Percentiles rank a stretch among this genome's conserved stretches.
Evolutionary conservation across 1,140 invertebrate genomes (phyloP).

Genomic region (Choristoneura fumiferana): DNA sequence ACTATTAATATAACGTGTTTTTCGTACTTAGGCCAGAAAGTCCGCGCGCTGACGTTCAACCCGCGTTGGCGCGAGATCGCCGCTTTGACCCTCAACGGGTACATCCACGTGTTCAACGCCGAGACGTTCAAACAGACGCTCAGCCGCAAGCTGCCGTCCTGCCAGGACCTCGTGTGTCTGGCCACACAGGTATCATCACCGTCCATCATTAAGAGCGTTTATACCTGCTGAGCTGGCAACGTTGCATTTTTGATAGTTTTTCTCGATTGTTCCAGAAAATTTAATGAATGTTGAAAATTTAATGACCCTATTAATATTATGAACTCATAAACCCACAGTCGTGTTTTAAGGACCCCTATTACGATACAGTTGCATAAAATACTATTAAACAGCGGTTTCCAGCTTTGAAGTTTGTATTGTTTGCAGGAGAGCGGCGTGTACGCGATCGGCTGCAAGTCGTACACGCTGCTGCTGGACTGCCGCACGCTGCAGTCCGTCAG

Average conservation of each 20-base stretch:
- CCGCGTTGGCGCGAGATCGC: constrained; percentile 92
- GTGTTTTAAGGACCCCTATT: too few relatives aligned
- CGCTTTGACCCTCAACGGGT: constrained; percentile 95
- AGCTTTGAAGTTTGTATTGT: not conserved
- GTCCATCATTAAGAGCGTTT: too few relatives aligned
- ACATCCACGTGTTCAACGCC: constrained; percentile 95
- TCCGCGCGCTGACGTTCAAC: constrained; percentile 93
- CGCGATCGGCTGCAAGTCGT: constrained; percentile 95
- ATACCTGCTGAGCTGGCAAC: too few relatives aligned
- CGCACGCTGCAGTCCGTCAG: constrained; percentile 88
- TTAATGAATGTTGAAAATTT: too few relatives aligned
- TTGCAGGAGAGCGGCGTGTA: constrained; percentile 90
- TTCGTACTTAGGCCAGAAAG: constrained; percentile 83
- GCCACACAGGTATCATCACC: constrained; percentile 77
- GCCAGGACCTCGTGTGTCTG: constrained; percentile 95
- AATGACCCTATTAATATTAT: too few relatives aligned
- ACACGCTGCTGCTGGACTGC: constrained; percentile 93
- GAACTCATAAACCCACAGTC: too few relatives aligned
- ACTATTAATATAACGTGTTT: too few relatives aligned
- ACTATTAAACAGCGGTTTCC: too few relatives aligned
- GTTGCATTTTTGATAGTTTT: too few relatives aligned
- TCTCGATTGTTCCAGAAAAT: too few relatives aligned
- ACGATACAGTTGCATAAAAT: too few relatives aligned
- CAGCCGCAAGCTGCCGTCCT: constrained; percentile 91
- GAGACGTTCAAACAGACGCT: constrained; percentile 91